Conservation (phyloP, 2,113 vertebrate species). For the Oenanthe melanoleuca region DNA sequence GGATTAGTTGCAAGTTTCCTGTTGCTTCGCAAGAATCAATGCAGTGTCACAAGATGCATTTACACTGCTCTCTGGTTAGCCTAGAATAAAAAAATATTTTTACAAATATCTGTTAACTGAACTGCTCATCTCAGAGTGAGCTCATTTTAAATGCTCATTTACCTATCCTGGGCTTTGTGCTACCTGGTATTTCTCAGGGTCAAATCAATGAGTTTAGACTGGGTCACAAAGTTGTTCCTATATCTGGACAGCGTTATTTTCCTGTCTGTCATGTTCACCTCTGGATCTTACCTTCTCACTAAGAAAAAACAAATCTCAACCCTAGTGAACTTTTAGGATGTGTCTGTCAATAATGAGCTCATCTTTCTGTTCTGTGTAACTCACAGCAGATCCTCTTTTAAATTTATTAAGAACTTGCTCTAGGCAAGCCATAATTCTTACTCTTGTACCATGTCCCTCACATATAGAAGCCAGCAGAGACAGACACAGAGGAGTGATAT, state of each 20-base stretch:
- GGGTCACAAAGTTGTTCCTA: neutral
- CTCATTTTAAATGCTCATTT: neutral
- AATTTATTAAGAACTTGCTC: neutral
- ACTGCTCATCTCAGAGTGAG: neutral
- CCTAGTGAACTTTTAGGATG: neutral
- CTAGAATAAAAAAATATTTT: neutral
- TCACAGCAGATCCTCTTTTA: neutral
- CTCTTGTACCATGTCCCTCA: neutral
- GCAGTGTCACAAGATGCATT: neutral
- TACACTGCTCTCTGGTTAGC: neutral
- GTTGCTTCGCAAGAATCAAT: neutral
- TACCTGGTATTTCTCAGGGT: neutral
- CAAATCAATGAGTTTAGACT: neutral
- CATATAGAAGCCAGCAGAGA: neutral
- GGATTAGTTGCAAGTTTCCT: neutral
- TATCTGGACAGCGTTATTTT: neutral
- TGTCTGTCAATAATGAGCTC: neutral
- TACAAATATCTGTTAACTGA: neutral
- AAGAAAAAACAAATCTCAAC: neutral
- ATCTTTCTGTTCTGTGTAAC: neutral
- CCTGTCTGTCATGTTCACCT: neutral
- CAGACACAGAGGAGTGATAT: neutral
- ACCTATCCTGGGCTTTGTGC: neutral
- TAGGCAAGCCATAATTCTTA: neutral
- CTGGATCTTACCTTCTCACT: neutral